Evolutionary conservation across 1,140 invertebrate species (phyloP).

Genomic region (Drosophila rhopaloa): DNA sequence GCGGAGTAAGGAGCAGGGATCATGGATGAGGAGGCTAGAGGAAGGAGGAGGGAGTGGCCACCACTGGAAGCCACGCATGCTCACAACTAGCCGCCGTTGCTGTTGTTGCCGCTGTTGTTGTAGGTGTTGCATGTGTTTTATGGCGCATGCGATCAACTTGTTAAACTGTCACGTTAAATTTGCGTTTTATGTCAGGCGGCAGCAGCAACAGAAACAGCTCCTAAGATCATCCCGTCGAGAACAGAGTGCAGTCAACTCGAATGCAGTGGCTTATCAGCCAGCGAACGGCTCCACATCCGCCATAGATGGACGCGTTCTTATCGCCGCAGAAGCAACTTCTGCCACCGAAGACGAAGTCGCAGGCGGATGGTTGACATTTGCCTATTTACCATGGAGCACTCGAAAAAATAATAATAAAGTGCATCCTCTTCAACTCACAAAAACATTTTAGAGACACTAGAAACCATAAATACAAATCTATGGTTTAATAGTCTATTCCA

Average conservation of each 20-base stretch:
- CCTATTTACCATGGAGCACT: conserved; percentile 63
- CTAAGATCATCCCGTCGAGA: conserved; percentile 20
- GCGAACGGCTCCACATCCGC: conserved; percentile 62
- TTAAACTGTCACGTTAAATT: conserved; percentile 82
- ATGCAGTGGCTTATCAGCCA: conserved; percentile 62
- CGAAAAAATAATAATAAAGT: neutral
- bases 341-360: conserved; percentile 20
- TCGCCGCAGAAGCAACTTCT: conserved; percentile 39
- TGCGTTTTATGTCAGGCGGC: conserved; percentile 75
- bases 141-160: conserved; percentile 81
- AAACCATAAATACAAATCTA: no score
- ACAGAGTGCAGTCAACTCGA: conserved; percentile 71
- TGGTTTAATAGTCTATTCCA: no score
- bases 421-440: neutral
- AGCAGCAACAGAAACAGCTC: conserved; percentile 19
- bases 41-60: conserved; percentile 34
- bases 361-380: conserved; percentile 41
- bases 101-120: conserved; percentile 60
- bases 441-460: no score
- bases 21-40: conserved; percentile 17
- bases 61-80: conserved; percentile 71
- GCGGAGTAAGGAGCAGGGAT: conserved; percentile 13
- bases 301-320: conserved; percentile 55
- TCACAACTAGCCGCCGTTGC: conserved; percentile 46
- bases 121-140: conserved; percentile 82